These are phyloP conservation scores for Leucophenga maculata DNA, from an alignment of 2,888 invertebrate genomes.

Conservation along the genomic window DNA sequence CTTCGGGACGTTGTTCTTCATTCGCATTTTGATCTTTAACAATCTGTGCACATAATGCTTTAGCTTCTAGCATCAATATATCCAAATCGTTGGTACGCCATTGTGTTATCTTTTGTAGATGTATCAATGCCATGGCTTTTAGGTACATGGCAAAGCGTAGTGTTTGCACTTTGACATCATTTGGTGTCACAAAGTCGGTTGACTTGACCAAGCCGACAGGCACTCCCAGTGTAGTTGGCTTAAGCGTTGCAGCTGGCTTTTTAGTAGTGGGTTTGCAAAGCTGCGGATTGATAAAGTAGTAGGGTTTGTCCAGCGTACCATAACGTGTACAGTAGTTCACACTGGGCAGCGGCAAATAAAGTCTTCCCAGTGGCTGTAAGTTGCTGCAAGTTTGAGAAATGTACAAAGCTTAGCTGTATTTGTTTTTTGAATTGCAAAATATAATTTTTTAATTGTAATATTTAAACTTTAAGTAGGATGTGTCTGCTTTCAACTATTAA, in stretches of 20 bases:
- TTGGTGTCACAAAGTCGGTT: background rate
- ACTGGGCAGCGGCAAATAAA: background rate
- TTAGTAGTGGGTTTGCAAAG: background rate
- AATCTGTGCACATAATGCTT: constrained; percentile 47
- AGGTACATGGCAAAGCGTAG: constrained; percentile 59
- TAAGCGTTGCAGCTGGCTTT: background rate
- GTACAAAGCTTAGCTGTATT: background rate
- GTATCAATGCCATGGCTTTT: constrained; percentile 62
- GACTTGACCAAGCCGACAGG: background rate
- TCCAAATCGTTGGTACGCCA: constrained; percentile 63
- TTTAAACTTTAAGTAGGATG: too few relatives aligned
- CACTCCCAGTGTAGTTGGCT: background rate
- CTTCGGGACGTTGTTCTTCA: background rate
- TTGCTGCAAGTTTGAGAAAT: background rate
- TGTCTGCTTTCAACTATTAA: too few relatives aligned
- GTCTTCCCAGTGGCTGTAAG: background rate
- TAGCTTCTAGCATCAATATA: constrained; percentile 60
- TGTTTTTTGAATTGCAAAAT: constrained; percentile 16
- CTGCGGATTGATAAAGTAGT: background rate
- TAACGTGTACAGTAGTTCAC: background rate
- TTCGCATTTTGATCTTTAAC: constrained; percentile 39
- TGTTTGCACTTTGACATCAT: constrained; percentile 35
- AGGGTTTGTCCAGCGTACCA: background rate
- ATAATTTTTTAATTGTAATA: background rate
- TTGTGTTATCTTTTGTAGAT: constrained; percentile 59